Evolutionary conservation across 2,888 invertebrate species (phyloP).

Genomic region (Sipha maydis): DNA sequence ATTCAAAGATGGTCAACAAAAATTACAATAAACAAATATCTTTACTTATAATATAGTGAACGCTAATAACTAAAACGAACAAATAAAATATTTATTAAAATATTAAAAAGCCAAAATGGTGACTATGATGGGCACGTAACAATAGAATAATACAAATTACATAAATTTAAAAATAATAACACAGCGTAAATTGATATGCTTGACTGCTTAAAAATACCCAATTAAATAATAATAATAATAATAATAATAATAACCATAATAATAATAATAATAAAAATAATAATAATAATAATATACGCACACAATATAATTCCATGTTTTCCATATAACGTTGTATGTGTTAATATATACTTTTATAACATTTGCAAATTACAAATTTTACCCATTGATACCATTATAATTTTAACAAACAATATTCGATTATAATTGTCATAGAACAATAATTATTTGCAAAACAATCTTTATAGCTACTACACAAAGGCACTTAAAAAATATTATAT

Average conservation of each 20-base stretch:
- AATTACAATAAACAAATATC: background rate
- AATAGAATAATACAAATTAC: conserved; percentile 17
- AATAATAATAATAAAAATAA: background rate
- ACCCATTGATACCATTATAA: conserved; percentile 41
- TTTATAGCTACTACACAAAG: conserved; percentile 18
- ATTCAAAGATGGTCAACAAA: too few species aligned
- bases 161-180: conserved; percentile 59
- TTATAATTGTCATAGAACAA: background rate
- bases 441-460: conserved; percentile 1
- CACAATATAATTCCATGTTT: conserved; percentile 5
- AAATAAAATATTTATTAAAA: background rate
- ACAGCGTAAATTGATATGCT: conserved; percentile 61
- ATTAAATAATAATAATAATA: background rate
- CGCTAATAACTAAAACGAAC: too few species aligned
- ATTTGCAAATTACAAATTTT: background rate
- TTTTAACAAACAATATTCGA: conserved; percentile 12
- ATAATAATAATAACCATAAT: too few species aligned
- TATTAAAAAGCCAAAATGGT: background rate
- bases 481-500: conserved; percentile 23
- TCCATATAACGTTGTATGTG: conserved; percentile 4
- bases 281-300: background rate
- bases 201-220: conserved; percentile 59
- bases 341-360: conserved; percentile 8
- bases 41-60: background rate
- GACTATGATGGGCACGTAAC: background rate